Evolutionary conservation across 1,140 invertebrate genomes (phyloP).

Genomic region (Drosophila ercepeae): DNA sequence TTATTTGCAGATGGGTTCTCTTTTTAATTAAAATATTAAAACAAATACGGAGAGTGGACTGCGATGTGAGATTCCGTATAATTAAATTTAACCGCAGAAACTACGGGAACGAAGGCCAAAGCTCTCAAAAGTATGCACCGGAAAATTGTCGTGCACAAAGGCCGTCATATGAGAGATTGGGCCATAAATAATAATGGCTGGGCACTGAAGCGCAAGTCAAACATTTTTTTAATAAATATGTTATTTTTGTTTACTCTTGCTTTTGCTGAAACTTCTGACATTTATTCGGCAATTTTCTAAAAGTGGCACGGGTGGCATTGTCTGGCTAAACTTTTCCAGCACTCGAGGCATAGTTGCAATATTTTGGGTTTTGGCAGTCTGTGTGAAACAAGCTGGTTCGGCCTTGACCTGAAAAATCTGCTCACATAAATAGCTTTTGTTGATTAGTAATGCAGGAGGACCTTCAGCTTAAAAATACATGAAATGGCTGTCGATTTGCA

Average conservation of each 20-base stretch:
- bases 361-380: conserved; percentile 38
- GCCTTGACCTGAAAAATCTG: conserved; percentile 57
- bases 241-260: conserved; percentile 37
- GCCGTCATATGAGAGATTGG: not conserved
- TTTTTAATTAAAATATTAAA: conserved; percentile 63
- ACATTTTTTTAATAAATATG: conserved; percentile 72
- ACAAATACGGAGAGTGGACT: conserved; percentile 25
- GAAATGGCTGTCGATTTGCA: not conserved
- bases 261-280: conserved; percentile 7
- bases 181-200: conserved; percentile 54
- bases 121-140: conserved; percentile 35
- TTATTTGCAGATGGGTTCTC: conserved; percentile 38
- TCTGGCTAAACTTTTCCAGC: conserved; percentile 3
- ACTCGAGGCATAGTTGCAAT: conserved; percentile 37
- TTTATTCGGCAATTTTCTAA: conserved; percentile 35
- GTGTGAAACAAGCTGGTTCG: conserved; percentile 7
- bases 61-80: conserved; percentile 21
- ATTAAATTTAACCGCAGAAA: conserved; percentile 53
- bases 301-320: conserved; percentile 23
- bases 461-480: conserved; percentile 11
- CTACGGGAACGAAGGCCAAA: conserved; percentile 7
- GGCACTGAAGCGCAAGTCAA: conserved; percentile 50
- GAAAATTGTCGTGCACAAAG: not conserved
- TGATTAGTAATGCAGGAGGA: conserved; percentile 47
- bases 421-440: conserved; percentile 55